phyloP scores from a whole-genome alignment of 2,888 invertebrate species.

The Thymelicus lineola region DNA sequence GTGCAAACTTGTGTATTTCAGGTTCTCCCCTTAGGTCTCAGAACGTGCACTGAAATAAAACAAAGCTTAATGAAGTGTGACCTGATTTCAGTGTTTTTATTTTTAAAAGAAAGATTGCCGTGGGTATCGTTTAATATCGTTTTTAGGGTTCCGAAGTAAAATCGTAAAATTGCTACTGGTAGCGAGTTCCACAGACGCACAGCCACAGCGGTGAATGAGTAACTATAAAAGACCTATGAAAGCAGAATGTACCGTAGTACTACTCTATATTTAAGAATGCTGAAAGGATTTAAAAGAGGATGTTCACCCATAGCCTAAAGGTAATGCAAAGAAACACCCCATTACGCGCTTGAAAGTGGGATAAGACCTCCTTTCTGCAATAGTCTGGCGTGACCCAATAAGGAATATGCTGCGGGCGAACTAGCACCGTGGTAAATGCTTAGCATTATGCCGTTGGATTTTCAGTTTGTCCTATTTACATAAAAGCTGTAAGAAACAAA shows the following conservation, averaged over 20 bases:
- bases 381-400: conserved; percentile 17
- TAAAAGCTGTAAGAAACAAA: neutral
- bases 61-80: conserved; percentile 24
- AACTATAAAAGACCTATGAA: neutral
- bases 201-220: too few relatives aligned
- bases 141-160: too few relatives aligned
- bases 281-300: conserved; percentile 16
- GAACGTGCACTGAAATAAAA: conserved; percentile 33
- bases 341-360: conserved; percentile 25
- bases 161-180: too few relatives aligned
- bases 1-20: conserved; percentile 31
- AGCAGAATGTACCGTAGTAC: neutral
- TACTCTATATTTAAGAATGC: neutral
- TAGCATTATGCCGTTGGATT: neutral
- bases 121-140: too few relatives aligned
- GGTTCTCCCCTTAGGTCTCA: conserved; percentile 19
- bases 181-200: too few relatives aligned
- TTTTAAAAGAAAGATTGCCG: neutral
- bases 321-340: conserved; percentile 23
- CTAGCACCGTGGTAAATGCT: neutral
- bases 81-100: conserved; percentile 13
- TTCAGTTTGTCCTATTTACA: neutral
- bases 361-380: conserved; percentile 17
- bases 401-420: conserved; percentile 5
- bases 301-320: conserved; percentile 17